Base-by-base conservation (phyloP, 2,797 vertebrate genomes). In the Emydoidea blandingii region DNA sequence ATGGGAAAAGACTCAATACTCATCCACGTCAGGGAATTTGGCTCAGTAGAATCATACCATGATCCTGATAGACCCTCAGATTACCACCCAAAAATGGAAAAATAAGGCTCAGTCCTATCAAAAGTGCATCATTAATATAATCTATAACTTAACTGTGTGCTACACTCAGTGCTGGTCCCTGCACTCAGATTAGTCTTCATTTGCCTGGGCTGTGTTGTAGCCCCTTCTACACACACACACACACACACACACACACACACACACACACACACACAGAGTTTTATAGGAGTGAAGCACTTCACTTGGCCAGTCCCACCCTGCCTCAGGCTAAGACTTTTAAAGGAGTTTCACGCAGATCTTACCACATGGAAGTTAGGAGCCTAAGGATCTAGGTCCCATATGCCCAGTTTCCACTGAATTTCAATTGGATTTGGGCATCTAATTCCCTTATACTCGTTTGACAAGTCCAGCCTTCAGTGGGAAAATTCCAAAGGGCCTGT, bases 1-100 rank as follows among this genome's bases (percentile, higher is more conserved):
- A 25, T 2, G 27, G 52, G 82, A 79, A 91, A 92, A 88, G 2
- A 2, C 87, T 59, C 53, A 62, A 0, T 1, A 16, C 1, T 85
- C 3, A 83, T n/a, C 78, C 59, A 81, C 87, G 81, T 79, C 82
- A 88, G 37, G 5, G 31, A 49, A 5, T 79, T 86, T 87, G 47
- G 12, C 34, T 94, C 21, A 91, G 59, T 78, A 47, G 15, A 15
- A 59, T 18, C 82, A 44, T 25, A 31, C 50, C 80, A 11, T 47
- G 34, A 52, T 21, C 53, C 21, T 65, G 29, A 93, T 87, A 94
- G 37, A 21, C 72, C 29, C 54, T 90, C 52, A 62, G 23, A 76
- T 34, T 81, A 3, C 29, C 37, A 53, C 44, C 83, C 53, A 90
- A 81, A 92, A 81, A 93, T 86, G 86, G 9, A 1, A 94, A 25